phyloP scores from a whole-genome alignment of 2,888 invertebrate genomes.

The Protophormia terraenovae region DNA sequence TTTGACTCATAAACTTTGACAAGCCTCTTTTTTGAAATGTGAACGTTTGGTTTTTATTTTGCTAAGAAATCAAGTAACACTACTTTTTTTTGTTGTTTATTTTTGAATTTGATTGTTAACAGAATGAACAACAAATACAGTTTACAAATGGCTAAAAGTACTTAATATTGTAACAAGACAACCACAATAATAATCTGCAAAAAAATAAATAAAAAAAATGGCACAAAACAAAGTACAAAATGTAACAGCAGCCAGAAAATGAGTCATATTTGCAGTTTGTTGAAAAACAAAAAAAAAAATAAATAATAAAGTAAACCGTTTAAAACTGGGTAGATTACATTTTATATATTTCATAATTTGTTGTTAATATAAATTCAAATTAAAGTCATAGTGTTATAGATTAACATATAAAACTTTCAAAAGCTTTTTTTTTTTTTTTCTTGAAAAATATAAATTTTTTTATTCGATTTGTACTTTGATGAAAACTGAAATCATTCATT shows the following conservation, averaged over 20 bases:
- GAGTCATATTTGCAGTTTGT: conserved; percentile 45
- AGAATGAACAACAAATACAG: neutral
- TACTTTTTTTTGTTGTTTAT: neutral
- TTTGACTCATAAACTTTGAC: conserved; percentile 67
- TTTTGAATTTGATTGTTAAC: conserved; percentile 1
- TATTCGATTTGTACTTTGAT: too few species aligned
- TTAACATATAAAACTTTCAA: too few species aligned
- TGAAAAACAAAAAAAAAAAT: neutral
- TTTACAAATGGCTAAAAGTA: neutral
- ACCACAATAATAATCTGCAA: neutral
- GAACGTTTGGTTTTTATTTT: conserved; percentile 31
- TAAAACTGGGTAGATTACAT: too few species aligned
- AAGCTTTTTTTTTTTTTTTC: too few species aligned
- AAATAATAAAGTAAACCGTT: too few species aligned
- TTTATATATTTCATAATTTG: conserved; percentile 38
- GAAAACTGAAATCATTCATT: too few species aligned
- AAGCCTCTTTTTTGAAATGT: conserved; percentile 61
- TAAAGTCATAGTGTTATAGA: too few species aligned
- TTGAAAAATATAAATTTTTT: too few species aligned
- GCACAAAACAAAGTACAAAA: conserved; percentile 24
- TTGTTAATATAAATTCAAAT: too few species aligned
- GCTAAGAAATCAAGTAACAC: conserved; percentile 37
- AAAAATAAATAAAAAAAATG: conserved; percentile 6
- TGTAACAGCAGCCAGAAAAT: conserved; percentile 25
- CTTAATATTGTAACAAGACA: conserved; percentile 21